Evolutionary conservation across 2,888 invertebrate genomes (phyloP).

Genomic region (Drosophila demipolita): DNA sequence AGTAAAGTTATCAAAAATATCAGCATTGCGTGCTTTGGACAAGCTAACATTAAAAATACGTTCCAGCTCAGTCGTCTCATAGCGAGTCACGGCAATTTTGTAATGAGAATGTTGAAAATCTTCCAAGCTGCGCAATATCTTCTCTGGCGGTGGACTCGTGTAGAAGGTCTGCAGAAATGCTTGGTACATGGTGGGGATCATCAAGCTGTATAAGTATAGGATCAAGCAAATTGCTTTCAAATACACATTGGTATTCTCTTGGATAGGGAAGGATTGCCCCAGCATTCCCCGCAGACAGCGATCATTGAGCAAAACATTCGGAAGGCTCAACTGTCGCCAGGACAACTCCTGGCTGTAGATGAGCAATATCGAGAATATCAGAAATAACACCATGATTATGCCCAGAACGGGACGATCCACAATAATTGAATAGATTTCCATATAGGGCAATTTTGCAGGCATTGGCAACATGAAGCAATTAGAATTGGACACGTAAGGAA

Average conservation of each 20-base stretch:
- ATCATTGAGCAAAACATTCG: slow-evolving; percentile 62
- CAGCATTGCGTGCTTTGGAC: background rate
- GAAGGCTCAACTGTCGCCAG: slow-evolving; percentile 39
- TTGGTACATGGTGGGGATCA: slow-evolving; percentile 68
- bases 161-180: slow-evolving; percentile 62
- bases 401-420: slow-evolving; percentile 39
- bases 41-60: background rate
- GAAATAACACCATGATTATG: slow-evolving; percentile 29
- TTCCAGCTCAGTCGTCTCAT: slow-evolving; percentile 11
- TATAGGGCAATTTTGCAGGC: slow-evolving; percentile 41
- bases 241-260: slow-evolving; percentile 12
- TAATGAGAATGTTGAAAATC: slow-evolving; percentile 26
- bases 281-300: slow-evolving; percentile 63
- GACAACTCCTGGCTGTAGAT: slow-evolving; percentile 45
- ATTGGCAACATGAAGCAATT: slow-evolving; percentile 63
- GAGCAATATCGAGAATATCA: slow-evolving; percentile 53
- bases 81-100: slow-evolving; percentile 4
- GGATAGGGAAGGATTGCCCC: slow-evolving; percentile 66
- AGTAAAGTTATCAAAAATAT: slow-evolving; percentile 21
- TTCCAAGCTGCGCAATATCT: slow-evolving; percentile 4
- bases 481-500: slow-evolving; percentile 47
- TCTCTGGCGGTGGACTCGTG: slow-evolving; percentile 39
- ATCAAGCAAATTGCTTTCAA: slow-evolving; percentile 49
- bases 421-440: slow-evolving; percentile 45
- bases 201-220: slow-evolving; percentile 60